phyloP scores from a whole-genome alignment of 2,113 vertebrate genomes.

The Calypte anna region DNA sequence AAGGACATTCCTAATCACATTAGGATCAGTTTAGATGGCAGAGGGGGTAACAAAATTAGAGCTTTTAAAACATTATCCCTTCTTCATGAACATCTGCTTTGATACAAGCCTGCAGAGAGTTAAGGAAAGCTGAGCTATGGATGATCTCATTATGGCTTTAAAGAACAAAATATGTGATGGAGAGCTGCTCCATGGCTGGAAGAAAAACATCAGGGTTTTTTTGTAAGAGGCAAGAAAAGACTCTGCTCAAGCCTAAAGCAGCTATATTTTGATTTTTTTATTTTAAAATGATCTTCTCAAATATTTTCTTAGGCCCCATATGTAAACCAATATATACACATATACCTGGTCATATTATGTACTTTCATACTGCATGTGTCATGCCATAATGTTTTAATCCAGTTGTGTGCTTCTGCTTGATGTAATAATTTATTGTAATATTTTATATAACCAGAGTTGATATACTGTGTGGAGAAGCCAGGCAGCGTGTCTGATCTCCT shows the following conservation, averaged over 20 bases:
- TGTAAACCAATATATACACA: background rate
- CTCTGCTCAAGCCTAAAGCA: background rate
- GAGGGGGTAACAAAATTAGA: slow-evolving; percentile 75
- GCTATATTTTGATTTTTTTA: background rate
- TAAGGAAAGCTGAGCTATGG: slow-evolving; percentile 42
- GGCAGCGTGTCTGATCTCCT: slow-evolving; percentile 6
- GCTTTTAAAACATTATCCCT: slow-evolving; percentile 78
- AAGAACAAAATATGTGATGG: slow-evolving; percentile 11
- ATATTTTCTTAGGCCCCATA: background rate
- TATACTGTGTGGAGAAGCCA: background rate
- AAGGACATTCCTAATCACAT: slow-evolving; percentile 74
- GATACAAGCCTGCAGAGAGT: slow-evolving; percentile 19
- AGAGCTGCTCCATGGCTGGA: background rate
- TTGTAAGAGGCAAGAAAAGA: background rate
- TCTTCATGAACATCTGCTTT: slow-evolving; percentile 57
- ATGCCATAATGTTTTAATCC: background rate
- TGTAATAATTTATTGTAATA: background rate
- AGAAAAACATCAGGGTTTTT: background rate
- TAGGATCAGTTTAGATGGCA: slow-evolving; percentile 72
- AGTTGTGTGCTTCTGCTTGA: background rate
- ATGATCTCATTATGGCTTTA: slow-evolving; percentile 54
- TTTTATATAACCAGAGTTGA: slow-evolving; percentile 34
- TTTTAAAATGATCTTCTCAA: background rate
- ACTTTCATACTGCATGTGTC: background rate
- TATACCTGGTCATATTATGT: background rate